These are phyloP conservation scores for Pachypanchax playfairii DNA, from an alignment of 2,113 vertebrate species.

Conservation along the genomic window DNA sequence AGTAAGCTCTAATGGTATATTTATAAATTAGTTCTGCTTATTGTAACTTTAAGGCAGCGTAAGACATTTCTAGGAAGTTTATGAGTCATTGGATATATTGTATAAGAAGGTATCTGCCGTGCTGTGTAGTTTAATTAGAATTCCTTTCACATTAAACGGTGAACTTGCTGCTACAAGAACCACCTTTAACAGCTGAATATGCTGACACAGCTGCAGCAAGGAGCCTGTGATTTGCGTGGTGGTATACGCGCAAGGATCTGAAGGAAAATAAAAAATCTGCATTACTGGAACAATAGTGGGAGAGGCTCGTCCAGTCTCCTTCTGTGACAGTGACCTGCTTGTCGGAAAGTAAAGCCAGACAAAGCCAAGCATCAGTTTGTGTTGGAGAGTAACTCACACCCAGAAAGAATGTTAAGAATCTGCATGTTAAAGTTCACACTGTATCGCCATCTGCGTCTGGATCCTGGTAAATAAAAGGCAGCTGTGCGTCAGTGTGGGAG, in stretches of 20 bases:
- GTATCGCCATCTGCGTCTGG: conserved; percentile 65
- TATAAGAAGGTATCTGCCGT: conserved; percentile 22
- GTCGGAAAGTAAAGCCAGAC: conserved; percentile 23
- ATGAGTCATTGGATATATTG: conserved; percentile 16
- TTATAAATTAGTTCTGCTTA: no score
- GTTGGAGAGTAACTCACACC: conserved; percentile 62
- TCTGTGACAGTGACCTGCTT: conserved; percentile 57
- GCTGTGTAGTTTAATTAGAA: conserved; percentile 58
- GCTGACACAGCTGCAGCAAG: conserved; percentile 37
- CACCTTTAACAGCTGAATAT: conserved; percentile 52
- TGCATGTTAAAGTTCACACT: conserved; percentile 74
- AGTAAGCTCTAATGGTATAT: no score
- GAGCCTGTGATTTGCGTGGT: not conserved
- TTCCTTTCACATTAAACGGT: conserved; percentile 57
- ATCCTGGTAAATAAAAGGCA: conserved; percentile 73
- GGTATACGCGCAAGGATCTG: conserved; percentile 4
- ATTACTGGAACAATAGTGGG: conserved; percentile 37
- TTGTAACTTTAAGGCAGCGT: no score
- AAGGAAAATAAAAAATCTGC: conserved; percentile 7
- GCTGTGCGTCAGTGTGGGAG: conserved; percentile 49
- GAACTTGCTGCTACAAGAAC: conserved; percentile 59
- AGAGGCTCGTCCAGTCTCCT: conserved; percentile 16
- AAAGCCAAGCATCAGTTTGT: conserved; percentile 34
- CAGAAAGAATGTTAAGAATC: conserved; percentile 76
- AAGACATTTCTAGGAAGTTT: not conserved